A percentile compares a stretch with the other conserved stretches of the same genome.
These are phyloP conservation scores for Oryctolagus cuniculus DNA, from an alignment of 2,113 vertebrate genomes.

Conservation along the genomic window DNA sequence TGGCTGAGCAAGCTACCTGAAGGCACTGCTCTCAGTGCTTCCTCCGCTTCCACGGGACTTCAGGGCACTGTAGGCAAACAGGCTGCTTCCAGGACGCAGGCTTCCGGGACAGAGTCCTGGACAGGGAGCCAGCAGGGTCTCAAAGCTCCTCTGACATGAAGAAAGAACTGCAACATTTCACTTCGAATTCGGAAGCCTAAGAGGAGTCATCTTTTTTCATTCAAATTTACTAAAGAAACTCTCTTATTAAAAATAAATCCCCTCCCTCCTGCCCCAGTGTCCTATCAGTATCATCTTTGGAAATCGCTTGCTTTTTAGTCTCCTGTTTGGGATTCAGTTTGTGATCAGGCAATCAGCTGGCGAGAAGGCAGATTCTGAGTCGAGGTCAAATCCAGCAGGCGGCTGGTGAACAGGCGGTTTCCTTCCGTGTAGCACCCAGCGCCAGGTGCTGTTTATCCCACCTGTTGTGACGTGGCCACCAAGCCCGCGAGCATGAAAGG, in stretches of 20 bases:
- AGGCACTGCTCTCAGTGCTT: constrained; percentile 56
- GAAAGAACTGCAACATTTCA: constrained; percentile 43
- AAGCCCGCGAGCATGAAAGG: background rate
- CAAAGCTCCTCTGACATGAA: constrained; percentile 55
- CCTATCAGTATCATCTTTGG: constrained; percentile 28
- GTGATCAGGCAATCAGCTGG: constrained; percentile 5
- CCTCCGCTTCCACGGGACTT: constrained; percentile 58
- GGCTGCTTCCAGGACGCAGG: constrained; percentile 5
- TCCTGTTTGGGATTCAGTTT: background rate
- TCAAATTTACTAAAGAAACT: constrained; percentile 59
- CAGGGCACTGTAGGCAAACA: constrained; percentile 58
- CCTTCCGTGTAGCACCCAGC: background rate
- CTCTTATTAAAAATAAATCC: background rate
- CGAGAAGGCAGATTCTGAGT: constrained; percentile 25
- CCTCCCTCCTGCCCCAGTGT: background rate
- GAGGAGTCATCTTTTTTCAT: constrained; percentile 34
- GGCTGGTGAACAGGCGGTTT: constrained; percentile 11
- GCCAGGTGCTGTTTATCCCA: background rate
- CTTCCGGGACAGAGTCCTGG: background rate
- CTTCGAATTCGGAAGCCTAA: constrained; percentile 52
- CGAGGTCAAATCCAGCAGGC: background rate
- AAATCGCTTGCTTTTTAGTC: constrained; percentile 52
- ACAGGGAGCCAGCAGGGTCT: background rate
- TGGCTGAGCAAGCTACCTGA: constrained; percentile 33
- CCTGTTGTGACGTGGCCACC: background rate